These are phyloP conservation scores for Danaus chrysippus DNA, from an alignment of 2,888 invertebrate species.

Conservation along the genomic window DNA sequence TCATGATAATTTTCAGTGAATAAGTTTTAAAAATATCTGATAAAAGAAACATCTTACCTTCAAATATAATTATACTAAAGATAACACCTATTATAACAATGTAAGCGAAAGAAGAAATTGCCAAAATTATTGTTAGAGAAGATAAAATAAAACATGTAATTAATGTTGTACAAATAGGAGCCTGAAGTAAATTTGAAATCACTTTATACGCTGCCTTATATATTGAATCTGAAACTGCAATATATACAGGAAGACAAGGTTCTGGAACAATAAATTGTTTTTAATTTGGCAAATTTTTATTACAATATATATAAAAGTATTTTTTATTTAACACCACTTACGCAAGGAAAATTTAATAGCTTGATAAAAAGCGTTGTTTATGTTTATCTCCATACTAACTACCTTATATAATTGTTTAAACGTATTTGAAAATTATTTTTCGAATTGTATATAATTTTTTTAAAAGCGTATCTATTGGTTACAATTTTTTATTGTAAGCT, in stretches of 20 bases:
- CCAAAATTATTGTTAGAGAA: conserved; percentile 21
- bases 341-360: conserved; percentile 45
- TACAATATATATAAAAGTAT: too few species aligned
- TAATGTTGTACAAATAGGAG: conserved; percentile 46
- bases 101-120: conserved; percentile 15
- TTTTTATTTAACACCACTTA: conserved; percentile 34
- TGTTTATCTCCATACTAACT: conserved; percentile 53
- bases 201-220: conserved; percentile 17
- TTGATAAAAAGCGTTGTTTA: conserved; percentile 50
- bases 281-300: not conserved
- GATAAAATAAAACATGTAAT: conserved; percentile 33
- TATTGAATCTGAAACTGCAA: conserved; percentile 8
- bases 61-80: conserved; percentile 43
- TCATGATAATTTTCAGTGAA: too few species aligned
- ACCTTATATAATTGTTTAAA: conserved; percentile 2
- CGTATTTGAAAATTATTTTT: too few species aligned
- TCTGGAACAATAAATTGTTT: conserved; percentile 26
- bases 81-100: conserved; percentile 38
- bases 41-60: conserved; percentile 40
- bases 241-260: conserved; percentile 18
- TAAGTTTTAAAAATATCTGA: too few species aligned
- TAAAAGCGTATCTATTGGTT: too few species aligned
- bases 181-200: conserved; percentile 25
- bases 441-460: too few species aligned
- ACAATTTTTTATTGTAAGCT: too few species aligned